A percentile compares a stretch with the other conserved stretches of the same genome.
phyloP scores from a whole-genome alignment of 2,113 vertebrate genomes.

The Odontesthes bonariensis region DNA sequence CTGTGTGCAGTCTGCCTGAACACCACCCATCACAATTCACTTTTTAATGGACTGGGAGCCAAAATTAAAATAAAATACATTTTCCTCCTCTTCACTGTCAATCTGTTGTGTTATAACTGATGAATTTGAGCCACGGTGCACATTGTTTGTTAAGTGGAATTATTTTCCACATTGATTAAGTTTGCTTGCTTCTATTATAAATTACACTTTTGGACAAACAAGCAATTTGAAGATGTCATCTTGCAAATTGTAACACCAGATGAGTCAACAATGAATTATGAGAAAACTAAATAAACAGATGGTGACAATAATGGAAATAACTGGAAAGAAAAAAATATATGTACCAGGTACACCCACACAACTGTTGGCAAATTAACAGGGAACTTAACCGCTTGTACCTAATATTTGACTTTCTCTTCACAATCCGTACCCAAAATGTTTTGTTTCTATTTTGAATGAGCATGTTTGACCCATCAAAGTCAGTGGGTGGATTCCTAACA shows the following conservation, averaged over 20 bases:
- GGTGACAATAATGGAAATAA: neutral
- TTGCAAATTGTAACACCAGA: neutral
- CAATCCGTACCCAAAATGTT: no score
- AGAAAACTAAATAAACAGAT: neutral
- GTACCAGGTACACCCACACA: no score
- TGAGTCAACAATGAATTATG: neutral
- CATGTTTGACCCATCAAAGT: no score
- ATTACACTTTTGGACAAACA: no score
- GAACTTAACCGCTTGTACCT: no score
- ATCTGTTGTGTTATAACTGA: slow-evolving; percentile 3
- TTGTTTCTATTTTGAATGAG: no score
- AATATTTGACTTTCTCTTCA: no score
- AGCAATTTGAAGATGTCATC: no score
- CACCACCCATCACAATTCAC: slow-evolving; percentile 15
- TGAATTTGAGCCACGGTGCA: neutral
- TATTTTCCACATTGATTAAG: neutral
- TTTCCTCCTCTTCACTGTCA: neutral
- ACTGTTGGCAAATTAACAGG: no score
- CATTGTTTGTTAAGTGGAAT: neutral
- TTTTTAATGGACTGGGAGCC: slow-evolving; percentile 21
- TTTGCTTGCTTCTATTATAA: neutral
- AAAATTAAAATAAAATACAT: slow-evolving; percentile 3
- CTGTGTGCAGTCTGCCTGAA: neutral
- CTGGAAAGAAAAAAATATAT: no score
- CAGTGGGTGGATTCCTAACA: no score